These are phyloP conservation scores for Cryptoblepharus egeriae DNA, from an alignment of 2,797 vertebrate species.

Conservation along the genomic window DNA sequence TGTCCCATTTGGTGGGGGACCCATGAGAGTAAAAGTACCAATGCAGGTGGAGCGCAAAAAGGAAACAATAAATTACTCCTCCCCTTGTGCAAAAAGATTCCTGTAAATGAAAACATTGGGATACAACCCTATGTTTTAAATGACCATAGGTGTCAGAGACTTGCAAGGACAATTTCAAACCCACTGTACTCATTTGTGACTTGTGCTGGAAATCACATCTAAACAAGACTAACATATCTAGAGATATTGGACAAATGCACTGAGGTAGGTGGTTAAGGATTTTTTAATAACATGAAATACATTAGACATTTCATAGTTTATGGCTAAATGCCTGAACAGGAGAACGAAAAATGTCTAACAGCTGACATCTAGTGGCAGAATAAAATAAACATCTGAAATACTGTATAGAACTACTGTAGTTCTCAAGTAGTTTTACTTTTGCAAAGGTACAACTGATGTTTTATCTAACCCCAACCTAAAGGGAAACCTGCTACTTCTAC, in stretches of 20 bases:
- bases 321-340: not conserved
- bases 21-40: too few species aligned
- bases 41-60: too few species aligned
- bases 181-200: not conserved
- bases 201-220: not conserved
- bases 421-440: not conserved
- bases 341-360: not conserved
- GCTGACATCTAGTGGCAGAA: constrained; percentile 54
- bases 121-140: not conserved
- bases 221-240: not conserved
- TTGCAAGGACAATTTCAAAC: not conserved
- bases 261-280: not conserved
- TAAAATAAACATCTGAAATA: not conserved
- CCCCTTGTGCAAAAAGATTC: too few species aligned
- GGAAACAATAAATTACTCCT: too few species aligned
- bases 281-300: not conserved
- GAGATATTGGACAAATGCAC: not conserved
- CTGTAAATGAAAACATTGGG: not conserved
- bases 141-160: not conserved
- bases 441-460: not conserved
- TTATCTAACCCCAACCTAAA: not conserved
- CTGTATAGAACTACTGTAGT: not conserved
- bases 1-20: too few species aligned
- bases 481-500: not conserved
- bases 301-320: not conserved